Conservation (phyloP, 2,113 vertebrate genomes). For the Oreochromis aureus region DNA sequence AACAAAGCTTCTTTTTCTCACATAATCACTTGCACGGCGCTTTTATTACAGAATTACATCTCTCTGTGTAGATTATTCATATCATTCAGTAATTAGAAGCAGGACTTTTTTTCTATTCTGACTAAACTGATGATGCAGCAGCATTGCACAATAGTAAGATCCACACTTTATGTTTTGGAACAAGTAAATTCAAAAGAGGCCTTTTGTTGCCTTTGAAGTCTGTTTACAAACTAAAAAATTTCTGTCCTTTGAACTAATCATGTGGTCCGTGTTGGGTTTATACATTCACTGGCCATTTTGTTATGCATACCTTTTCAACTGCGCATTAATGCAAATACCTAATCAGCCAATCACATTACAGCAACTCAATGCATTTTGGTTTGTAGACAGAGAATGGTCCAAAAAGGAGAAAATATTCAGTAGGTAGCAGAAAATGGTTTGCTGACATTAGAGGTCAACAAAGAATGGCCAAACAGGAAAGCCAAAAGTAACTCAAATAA, state of each 20-base stretch:
- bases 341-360: background rate
- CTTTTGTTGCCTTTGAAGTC: constrained; percentile 33
- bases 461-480: background rate
- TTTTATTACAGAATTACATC: background rate
- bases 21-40: background rate
- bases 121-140: constrained; percentile 11
- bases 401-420: background rate
- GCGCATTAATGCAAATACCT: background rate
- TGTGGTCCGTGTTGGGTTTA: background rate
- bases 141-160: background rate
- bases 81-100: constrained; percentile 14
- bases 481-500: background rate
- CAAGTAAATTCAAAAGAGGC: constrained; percentile 17
- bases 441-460: background rate
- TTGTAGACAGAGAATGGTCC: background rate
- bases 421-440: background rate
- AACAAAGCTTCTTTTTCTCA: background rate
- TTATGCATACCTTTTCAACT: background rate
- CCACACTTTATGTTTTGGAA: constrained; percentile 10
- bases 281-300: background rate
- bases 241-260: background rate
- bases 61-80: background rate
- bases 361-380: background rate
- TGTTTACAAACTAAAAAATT: background rate
- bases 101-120: background rate